Evolutionary conservation across 2,888 invertebrate genomes (phyloP), one percentile per base, ranked within the genome.

Genomic region (Tuberolachnus salignus): DNA sequence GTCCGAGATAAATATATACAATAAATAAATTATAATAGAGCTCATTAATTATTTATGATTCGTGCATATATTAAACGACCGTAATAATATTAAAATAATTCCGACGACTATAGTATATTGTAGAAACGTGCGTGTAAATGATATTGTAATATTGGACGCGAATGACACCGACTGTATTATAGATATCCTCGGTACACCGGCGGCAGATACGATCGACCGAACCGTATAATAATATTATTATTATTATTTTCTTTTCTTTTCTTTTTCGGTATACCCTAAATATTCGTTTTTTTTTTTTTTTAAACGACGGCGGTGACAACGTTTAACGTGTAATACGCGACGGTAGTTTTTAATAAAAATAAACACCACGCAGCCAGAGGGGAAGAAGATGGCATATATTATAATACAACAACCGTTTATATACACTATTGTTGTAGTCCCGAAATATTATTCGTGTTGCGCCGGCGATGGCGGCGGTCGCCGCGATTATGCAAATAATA

Each of bases 261-360:
- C 6, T 67, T 51, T 67, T 51, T 51, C 26, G 51, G 34, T 19
- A 13, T 51, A 34, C 67, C 67, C 67, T 51, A 51, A 51, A 34
- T 34, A 34, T 34, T 34, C 34, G 34, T 34, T 34, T n/a, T n/a
- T n/a, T n/a, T n/a, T n/a, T 16, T 59, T 71, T 1, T 26, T 72
- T 61, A 34, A 49, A 59, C 72, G 19, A 67, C 66, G 11, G 19
- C 55, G 55, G 11, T 10, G 42, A 71, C 26, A 63, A 44, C 61
- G 21, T 26, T 73, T 73, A 13, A 51, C 49, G 13, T 72, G 46
- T 46, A 55, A 71, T 6, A 13, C 13, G 72, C 51, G 10, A 34
- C 34, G 57, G 49, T 51, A 61, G 61, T 61, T 61, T 34, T 73
- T 73, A 73, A 73, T 73, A 61, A 74, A 74, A 74, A 53, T 64